phyloP scores from a whole-genome alignment of 1,140 invertebrate species.

The Cydia strobilella region DNA sequence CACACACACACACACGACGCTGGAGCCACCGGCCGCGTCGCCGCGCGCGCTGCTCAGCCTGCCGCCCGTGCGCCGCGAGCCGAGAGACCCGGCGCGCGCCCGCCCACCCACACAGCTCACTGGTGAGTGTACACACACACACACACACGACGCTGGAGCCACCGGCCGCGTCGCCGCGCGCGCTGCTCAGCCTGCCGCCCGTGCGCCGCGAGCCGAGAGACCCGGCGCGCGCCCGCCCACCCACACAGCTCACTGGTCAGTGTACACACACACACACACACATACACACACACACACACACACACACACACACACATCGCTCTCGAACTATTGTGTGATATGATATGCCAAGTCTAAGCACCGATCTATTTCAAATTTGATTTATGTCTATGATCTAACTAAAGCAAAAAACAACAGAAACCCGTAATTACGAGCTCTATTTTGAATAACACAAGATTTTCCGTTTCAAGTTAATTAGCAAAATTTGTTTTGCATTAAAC shows the following conservation, averaged over 20 bases:
- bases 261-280: neutral
- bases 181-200: conserved; percentile 75
- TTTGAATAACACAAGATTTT: too few relatives aligned
- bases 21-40: conserved; percentile 51
- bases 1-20: conserved; percentile 45
- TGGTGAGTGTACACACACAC: neutral
- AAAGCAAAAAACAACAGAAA: too few relatives aligned
- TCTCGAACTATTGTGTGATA: too few relatives aligned
- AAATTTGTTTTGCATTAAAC: neutral
- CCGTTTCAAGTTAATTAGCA: conserved; percentile 8
- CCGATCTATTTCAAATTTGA: too few relatives aligned
- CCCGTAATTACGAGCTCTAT: too few relatives aligned
- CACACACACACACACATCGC: neutral
- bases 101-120: conserved; percentile 9
- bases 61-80: conserved; percentile 74
- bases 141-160: conserved; percentile 62
- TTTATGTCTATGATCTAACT: too few relatives aligned
- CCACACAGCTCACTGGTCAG: neutral
- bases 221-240: conserved; percentile 34
- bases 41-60: conserved; percentile 65
- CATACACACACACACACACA: too few relatives aligned
- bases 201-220: conserved; percentile 63
- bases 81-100: conserved; percentile 37
- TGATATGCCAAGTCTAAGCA: too few relatives aligned
- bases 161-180: conserved; percentile 33